These are phyloP conservation scores for Drosophila serrata DNA, from an alignment of 1,140 invertebrate species.

Conservation along the genomic window DNA sequence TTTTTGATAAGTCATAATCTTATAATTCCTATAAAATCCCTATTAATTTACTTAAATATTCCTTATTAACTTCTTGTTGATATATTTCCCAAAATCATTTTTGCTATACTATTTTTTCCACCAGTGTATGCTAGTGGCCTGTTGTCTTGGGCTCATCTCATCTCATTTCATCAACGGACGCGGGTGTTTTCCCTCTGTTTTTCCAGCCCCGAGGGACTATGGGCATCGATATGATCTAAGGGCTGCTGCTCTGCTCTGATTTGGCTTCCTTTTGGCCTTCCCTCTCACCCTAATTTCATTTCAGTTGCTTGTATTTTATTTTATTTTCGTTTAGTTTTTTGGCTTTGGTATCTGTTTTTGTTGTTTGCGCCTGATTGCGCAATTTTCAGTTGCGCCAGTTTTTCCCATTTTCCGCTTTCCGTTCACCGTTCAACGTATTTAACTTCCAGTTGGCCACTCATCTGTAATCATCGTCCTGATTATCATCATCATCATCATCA, in stretches of 20 bases:
- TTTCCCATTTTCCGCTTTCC: slow-evolving; percentile 5
- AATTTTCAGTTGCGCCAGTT: slow-evolving; percentile 46
- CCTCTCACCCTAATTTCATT: not conserved
- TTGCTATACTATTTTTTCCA: not conserved
- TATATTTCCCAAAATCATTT: not conserved
- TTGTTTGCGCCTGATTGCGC: slow-evolving; percentile 79
- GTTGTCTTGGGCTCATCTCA: slow-evolving; percentile 40
- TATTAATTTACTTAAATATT: not conserved
- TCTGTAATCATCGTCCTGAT: slow-evolving; percentile 44
- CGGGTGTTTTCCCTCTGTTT: slow-evolving; percentile 11
- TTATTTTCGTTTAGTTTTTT: slow-evolving; percentile 19
- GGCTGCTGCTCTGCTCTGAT: slow-evolving; percentile 38
- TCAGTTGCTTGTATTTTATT: slow-evolving; percentile 38
- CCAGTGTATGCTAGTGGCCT: slow-evolving; percentile 1
- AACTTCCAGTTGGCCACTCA: slow-evolving; percentile 43
- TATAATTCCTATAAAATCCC: not conserved
- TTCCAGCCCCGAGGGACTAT: slow-evolving; percentile 42
- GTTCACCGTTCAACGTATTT: not conserved
- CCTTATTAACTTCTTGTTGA: not conserved
- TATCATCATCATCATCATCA: slow-evolving; percentile 6
- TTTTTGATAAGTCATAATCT: no score
- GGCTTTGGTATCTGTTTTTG: slow-evolving; percentile 59
- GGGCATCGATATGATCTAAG: slow-evolving; percentile 72
- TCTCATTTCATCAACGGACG: slow-evolving; percentile 1
- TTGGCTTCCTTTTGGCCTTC: slow-evolving; percentile 20